Evolutionary conservation across 2,113 vertebrate species (phyloP).

Genomic region (Bambusicola thoracicus): DNA sequence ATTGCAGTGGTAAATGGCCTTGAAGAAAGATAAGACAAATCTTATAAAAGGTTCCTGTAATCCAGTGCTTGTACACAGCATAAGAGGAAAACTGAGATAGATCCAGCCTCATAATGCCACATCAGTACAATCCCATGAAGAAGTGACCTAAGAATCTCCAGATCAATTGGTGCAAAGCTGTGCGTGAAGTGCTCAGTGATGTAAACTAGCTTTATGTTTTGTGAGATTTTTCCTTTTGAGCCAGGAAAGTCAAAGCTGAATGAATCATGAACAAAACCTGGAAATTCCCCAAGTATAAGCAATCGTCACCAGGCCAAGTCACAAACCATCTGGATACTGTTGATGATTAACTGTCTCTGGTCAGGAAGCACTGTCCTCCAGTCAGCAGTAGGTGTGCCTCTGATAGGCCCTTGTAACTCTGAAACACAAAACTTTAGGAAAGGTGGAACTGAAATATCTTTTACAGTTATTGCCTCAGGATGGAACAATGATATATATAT

Average conservation of each 20-base stretch:
- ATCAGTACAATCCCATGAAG: not conserved
- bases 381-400: not conserved
- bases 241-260: slow-evolving; percentile 30
- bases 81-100: not conserved
- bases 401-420: not conserved
- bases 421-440: not conserved
- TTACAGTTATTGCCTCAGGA: not conserved
- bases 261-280: slow-evolving; percentile 56
- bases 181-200: not conserved
- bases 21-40: not conserved
- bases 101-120: not conserved
- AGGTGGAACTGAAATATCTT: not conserved
- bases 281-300: slow-evolving; percentile 36
- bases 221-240: slow-evolving; percentile 11
- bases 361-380: not conserved
- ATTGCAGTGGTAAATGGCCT: not conserved
- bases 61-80: not conserved
- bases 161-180: not conserved
- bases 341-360: slow-evolving; percentile 37
- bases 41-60: not conserved
- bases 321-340: slow-evolving; percentile 49
- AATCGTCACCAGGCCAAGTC: slow-evolving; percentile 26
- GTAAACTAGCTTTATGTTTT: not conserved
- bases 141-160: not conserved
- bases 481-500: not conserved